Evolutionary conservation across 2,797 vertebrate genomes (phyloP).

Genomic region (Sylvilagus floridanus): DNA sequence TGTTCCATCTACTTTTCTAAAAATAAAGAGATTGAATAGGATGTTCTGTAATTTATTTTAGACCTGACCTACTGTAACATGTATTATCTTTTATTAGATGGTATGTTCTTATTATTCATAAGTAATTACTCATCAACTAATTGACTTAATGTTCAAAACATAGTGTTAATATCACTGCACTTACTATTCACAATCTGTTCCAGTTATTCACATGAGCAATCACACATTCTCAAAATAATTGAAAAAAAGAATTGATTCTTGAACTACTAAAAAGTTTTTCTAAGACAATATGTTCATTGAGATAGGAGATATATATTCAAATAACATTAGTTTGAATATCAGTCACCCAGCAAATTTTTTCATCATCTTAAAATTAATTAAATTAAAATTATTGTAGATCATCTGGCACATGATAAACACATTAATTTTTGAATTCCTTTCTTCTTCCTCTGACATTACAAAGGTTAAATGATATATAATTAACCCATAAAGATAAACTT

Average conservation of each 20-base stretch:
- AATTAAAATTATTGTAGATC: neutral
- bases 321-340: conserved; percentile 17
- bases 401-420: neutral
- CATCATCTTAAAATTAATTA: neutral
- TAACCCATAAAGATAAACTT: neutral
- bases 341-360: neutral
- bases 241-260: neutral
- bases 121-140: neutral
- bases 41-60: neutral
- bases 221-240: neutral
- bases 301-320: neutral
- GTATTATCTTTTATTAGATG: neutral
- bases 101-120: neutral
- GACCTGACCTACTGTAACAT: neutral
- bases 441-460: neutral
- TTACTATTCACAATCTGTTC: neutral
- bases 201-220: neutral
- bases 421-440: neutral
- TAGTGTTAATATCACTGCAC: neutral
- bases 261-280: neutral
- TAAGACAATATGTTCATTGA: neutral
- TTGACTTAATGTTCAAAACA: neutral
- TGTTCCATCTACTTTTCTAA: neutral
- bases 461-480: conserved; percentile 29
- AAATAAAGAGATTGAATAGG: neutral